These are phyloP conservation scores for Ennomos quercinarius DNA, from an alignment of 2,888 invertebrate species.

Conservation along the genomic window DNA sequence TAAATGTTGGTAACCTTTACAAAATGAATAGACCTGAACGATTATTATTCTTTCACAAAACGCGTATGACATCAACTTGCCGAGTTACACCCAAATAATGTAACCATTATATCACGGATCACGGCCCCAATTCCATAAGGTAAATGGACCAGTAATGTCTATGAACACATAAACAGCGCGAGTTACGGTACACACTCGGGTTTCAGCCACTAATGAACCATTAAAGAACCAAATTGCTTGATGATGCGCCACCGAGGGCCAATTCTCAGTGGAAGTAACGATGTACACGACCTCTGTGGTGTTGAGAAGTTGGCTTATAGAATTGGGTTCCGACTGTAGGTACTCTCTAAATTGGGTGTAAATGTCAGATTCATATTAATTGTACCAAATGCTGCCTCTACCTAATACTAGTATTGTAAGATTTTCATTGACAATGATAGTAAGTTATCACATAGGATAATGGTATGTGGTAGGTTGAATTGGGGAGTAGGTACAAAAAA, in stretches of 20 bases:
- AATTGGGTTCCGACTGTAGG: slow-evolving; percentile 10
- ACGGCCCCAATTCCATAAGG: slow-evolving; percentile 25
- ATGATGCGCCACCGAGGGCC: slow-evolving; percentile 59
- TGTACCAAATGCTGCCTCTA: not conserved
- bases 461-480: no score
- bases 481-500: no score
- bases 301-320: slow-evolving; percentile 19
- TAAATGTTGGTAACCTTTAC: no score
- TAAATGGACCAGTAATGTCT: slow-evolving; percentile 25
- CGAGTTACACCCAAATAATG: slow-evolving; percentile 20
- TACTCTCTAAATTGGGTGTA: slow-evolving; percentile 3
- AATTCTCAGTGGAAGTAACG: slow-evolving; percentile 40
- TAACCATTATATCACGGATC: slow-evolving; percentile 21
- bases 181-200: slow-evolving; percentile 56
- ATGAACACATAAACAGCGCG: slow-evolving; percentile 39
- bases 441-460: no score
- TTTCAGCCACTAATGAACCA: slow-evolving; percentile 71
- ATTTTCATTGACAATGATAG: no score
- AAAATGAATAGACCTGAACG: no score
- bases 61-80: not conserved
- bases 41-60: no score
- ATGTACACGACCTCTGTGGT: slow-evolving; percentile 13
- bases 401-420: no score
- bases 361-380: slow-evolving; percentile 16
- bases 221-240: slow-evolving; percentile 63